phyloP scores from a whole-genome alignment of 2,888 invertebrate species.

The Adelognathus sp. region DNA sequence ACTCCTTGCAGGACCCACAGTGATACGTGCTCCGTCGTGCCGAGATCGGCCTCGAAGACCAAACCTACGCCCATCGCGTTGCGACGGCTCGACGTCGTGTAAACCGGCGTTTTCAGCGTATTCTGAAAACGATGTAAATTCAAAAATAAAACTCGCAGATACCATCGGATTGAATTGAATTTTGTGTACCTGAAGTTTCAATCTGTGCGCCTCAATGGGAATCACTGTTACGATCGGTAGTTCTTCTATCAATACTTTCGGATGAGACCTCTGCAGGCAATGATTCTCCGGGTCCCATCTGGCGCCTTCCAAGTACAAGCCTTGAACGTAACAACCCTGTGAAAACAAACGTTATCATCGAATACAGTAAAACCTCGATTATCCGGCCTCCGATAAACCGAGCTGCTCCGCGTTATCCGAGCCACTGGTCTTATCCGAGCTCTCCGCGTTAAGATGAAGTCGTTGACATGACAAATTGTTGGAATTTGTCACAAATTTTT shows the following conservation, averaged over 20 bases:
- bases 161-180: slow-evolving; percentile 1
- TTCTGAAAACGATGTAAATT: slow-evolving; percentile 84
- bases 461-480: no score
- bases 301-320: slow-evolving; percentile 93
- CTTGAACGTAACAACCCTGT: slow-evolving; percentile 90
- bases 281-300: slow-evolving; percentile 90
- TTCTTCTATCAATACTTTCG: slow-evolving; percentile 92
- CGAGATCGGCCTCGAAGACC: slow-evolving; percentile 94
- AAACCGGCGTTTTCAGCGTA: slow-evolving; percentile 93
- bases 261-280: slow-evolving; percentile 88
- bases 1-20: slow-evolving; percentile 96
- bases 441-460: no score
- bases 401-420: no score
- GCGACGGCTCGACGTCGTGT: slow-evolving; percentile 92
- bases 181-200: slow-evolving; percentile 88
- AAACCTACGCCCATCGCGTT: slow-evolving; percentile 96
- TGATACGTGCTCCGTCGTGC: slow-evolving; percentile 91
- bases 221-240: slow-evolving; percentile 93
- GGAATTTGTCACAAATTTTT: no score
- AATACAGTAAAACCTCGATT: no score
- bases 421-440: no score
- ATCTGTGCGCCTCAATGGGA: slow-evolving; percentile 91
- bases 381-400: no score
- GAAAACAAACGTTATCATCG: no score
- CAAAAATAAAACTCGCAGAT: background rate